Base-by-base conservation (phyloP, 2,888 invertebrate species). In the Linnaemya vulpina region DNA sequence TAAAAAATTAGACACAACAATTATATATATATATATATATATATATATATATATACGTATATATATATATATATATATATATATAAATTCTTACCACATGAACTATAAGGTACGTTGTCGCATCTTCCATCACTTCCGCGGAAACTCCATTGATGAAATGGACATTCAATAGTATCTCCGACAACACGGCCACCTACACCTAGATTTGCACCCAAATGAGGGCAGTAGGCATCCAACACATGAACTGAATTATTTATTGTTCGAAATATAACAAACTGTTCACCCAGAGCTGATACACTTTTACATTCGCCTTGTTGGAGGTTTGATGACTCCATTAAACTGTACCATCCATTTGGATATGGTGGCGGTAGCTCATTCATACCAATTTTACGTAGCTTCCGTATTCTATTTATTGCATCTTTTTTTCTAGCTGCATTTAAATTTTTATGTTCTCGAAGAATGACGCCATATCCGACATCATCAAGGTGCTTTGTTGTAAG, bases 331-430 rank as follows among this genome's bases (percentile, higher is more conserved):
- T 97, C 97, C 0, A 95, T 92, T 1, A 98, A 90, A 0, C 94
- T 95, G 88, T 96, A 97, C 98, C 98, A 98, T 0, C 98, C 98
- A 89, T 98, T 98, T 0, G 98, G 98, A 90, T 94, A 98, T 0
- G 97, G 96, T 0, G 97, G 97, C 0, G 97, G 97, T 3, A 96
- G 92, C 40, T 92, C 89, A 1, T 82, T 88, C 0, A 93, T 93
- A 0, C 96, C 96, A 8, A 94, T 92, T 77, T 94, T 93, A 9
- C 96, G 92, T 0, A 94, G 89, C 0, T 91, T 92, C 84, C 94
- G 93, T 0, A 94, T 91, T 0, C 94, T 91, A 11, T 93, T 91
- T 30, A 94, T 93, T 7, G 88, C 83, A 40, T 88, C 86, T 3
- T 87, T 88, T 60, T 89, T 91, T 4, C 75, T 76, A 38, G 82